phyloP scores from a whole-genome alignment of 2,113 vertebrate genomes.

The Tyrannus savana region DNA sequence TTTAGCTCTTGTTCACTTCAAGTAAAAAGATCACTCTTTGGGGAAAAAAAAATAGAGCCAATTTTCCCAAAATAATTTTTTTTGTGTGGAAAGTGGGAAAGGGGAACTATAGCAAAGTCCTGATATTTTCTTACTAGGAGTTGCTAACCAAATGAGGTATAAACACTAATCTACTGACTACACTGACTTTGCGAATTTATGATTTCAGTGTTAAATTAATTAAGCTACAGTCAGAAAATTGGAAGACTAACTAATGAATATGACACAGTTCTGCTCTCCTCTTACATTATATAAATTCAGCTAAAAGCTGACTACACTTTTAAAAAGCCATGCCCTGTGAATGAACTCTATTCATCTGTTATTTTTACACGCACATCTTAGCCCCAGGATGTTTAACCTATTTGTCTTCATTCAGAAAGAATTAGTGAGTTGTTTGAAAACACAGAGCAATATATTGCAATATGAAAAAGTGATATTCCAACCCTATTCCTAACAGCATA shows the following conservation, averaged over 20 bases:
- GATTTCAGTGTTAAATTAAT: neutral
- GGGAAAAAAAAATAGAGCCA: neutral
- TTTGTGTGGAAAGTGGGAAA: neutral
- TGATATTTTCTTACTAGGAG: neutral
- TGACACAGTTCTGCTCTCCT: neutral
- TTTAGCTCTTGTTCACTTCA: neutral
- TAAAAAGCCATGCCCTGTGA: neutral
- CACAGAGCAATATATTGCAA: neutral
- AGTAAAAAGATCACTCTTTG: neutral
- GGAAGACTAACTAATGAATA: neutral
- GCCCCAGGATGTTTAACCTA: neutral
- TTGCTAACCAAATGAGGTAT: neutral
- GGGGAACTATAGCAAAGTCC: neutral
- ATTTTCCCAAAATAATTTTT: neutral
- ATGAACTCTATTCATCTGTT: neutral
- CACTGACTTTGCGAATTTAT: neutral
- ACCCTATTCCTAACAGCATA: neutral
- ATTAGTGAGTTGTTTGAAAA: neutral
- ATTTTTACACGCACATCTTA: neutral
- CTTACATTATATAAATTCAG: neutral
- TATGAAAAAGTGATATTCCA: neutral
- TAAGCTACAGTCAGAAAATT: neutral
- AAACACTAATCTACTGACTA: neutral
- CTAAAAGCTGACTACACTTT: neutral
- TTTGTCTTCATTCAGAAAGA: neutral